These are phyloP conservation scores for Dermochelys coriacea DNA, from an alignment of 2,797 vertebrate species.

Conservation along the genomic window DNA sequence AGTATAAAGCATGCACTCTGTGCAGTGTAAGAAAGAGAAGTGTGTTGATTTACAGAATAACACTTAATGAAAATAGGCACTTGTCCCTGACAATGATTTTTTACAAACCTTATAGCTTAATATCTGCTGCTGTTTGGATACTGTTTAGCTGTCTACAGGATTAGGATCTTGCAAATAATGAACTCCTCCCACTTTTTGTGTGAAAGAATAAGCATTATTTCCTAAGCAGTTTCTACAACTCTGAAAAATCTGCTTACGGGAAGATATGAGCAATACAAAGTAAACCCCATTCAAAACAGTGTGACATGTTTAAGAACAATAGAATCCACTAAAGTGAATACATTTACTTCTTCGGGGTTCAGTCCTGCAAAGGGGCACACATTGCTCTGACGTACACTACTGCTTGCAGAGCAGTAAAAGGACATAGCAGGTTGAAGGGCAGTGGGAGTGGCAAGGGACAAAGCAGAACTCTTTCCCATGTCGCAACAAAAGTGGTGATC, in stretches of 20 bases:
- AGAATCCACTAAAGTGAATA: neutral
- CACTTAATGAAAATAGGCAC: neutral
- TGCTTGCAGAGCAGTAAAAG: neutral
- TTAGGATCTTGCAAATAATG: neutral
- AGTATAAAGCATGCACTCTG: constrained; percentile 8
- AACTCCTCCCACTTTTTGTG: neutral
- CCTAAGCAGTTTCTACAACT: neutral
- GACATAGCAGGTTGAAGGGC: neutral
- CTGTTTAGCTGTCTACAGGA: neutral
- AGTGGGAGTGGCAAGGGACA: neutral
- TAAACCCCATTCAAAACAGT: neutral
- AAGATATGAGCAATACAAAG: neutral
- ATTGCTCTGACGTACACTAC: neutral
- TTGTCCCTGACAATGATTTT: neutral
- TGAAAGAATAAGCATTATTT: neutral
- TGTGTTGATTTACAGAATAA: neutral
- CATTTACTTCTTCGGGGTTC: neutral
- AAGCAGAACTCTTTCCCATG: neutral
- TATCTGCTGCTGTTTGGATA: neutral
- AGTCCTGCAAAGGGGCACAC: neutral
- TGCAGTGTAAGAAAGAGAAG: neutral
- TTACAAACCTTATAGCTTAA: neutral
- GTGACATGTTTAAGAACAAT: neutral
- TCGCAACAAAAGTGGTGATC: neutral
- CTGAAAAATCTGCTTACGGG: neutral